phyloP scores from a whole-genome alignment of 1,140 invertebrate genomes.

The Temnothorax longispinosus region DNA sequence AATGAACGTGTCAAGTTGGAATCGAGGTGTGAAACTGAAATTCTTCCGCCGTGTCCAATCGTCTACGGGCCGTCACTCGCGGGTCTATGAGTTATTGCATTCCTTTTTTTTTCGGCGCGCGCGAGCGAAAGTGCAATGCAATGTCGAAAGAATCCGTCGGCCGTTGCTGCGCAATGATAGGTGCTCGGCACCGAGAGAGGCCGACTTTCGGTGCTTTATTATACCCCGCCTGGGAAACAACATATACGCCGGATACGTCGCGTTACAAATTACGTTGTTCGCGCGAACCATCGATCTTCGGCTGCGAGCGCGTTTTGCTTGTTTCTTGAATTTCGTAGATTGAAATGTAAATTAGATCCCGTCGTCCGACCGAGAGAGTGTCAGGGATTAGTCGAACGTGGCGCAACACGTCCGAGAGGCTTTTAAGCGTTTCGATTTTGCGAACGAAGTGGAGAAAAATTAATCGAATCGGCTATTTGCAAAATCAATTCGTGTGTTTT shows the following conservation, averaged over 20 bases:
- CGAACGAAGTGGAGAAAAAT: neutral
- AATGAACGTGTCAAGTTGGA: slow-evolving; percentile 19
- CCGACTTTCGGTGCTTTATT: slow-evolving; percentile 68
- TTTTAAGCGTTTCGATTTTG: neutral
- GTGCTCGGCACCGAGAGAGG: slow-evolving; percentile 11
- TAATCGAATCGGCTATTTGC: neutral
- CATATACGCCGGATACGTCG: slow-evolving; percentile 58
- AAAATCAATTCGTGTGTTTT: neutral
- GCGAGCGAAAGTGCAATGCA: slow-evolving; percentile 58
- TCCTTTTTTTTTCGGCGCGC: slow-evolving; percentile 22
- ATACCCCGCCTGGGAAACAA: slow-evolving; percentile 35
- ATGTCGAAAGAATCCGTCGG: slow-evolving; percentile 23
- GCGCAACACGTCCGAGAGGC: neutral
- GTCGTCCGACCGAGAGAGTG: neutral
- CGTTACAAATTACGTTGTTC: slow-evolving; percentile 63
- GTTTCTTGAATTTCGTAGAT: slow-evolving; percentile 34
- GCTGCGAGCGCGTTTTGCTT: slow-evolving; percentile 4
- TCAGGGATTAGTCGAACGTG: slow-evolving; percentile 41
- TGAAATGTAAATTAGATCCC: slow-evolving; percentile 50
- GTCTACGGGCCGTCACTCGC: slow-evolving; percentile 50
- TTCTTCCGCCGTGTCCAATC: slow-evolving; percentile 43
- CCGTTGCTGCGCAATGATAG: slow-evolving; percentile 45
- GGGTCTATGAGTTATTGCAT: slow-evolving; percentile 63
- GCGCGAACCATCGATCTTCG: slow-evolving; percentile 52
- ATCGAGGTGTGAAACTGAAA: slow-evolving; percentile 47